A percentile compares a stretch with the other conserved stretches of the same genome.
phyloP scores from a whole-genome alignment of 1,140 invertebrate genomes.

The Prorops nasuta region DNA sequence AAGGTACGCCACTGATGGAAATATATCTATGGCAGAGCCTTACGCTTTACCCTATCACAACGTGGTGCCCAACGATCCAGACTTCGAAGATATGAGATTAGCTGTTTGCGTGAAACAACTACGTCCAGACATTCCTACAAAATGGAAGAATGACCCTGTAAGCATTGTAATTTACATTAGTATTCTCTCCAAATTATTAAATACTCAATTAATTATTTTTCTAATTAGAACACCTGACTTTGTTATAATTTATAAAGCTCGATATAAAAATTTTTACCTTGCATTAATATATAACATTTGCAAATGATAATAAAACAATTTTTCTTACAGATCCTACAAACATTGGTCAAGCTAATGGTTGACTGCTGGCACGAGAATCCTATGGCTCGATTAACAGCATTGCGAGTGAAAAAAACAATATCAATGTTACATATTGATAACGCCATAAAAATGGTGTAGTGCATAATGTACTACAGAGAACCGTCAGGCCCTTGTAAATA shows the following conservation, averaged over 20 bases:
- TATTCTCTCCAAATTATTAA: not conserved
- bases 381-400: constrained; percentile 81
- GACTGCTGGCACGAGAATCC: constrained; percentile 94
- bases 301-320: no score
- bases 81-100: constrained; percentile 90
- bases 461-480: constrained; percentile 12
- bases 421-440: constrained; percentile 67
- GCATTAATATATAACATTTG: constrained; percentile 9
- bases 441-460: constrained; percentile 65
- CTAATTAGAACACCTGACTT: not conserved
- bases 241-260: no score
- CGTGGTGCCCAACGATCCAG: constrained; percentile 82
- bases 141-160: constrained; percentile 73
- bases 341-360: constrained; percentile 77
- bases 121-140: constrained; percentile 72
- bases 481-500: constrained; percentile 40
- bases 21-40: constrained; percentile 68
- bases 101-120: constrained; percentile 80
- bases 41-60: constrained; percentile 89
- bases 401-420: constrained; percentile 91
- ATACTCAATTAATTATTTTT: not conserved
- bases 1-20: constrained; percentile 68
- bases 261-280: not conserved
- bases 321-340: constrained; percentile 70
- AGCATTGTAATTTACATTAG: constrained; percentile 18